These are phyloP conservation scores for Sebastes hubbsi DNA, from an alignment of 2,797 vertebrate genomes.

Conservation along the genomic window DNA sequence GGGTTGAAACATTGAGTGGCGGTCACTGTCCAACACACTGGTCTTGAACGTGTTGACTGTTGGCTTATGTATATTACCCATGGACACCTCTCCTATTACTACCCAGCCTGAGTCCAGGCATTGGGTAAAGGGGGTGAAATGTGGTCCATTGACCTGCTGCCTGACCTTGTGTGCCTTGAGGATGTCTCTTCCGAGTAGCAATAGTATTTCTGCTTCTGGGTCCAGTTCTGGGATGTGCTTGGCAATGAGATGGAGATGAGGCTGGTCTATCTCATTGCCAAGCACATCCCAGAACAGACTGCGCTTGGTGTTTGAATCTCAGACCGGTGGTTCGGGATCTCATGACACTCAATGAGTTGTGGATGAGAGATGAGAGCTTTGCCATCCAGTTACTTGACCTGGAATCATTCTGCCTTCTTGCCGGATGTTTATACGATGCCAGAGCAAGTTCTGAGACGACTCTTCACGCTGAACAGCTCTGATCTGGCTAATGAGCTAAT, in stretches of 20 bases:
- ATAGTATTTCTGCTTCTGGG: neutral
- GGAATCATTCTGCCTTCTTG: slow-evolving; percentile 15
- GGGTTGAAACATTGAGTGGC: neutral
- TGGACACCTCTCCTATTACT: slow-evolving; percentile 35
- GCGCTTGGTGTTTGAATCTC: slow-evolving; percentile 41
- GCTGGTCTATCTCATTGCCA: neutral
- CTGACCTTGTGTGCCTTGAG: neutral
- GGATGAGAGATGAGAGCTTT: slow-evolving; percentile 5
- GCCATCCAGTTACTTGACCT: slow-evolving; percentile 17
- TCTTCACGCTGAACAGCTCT: slow-evolving; percentile 11
- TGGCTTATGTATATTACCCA: slow-evolving; percentile 25
- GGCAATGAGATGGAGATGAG: slow-evolving; percentile 28
- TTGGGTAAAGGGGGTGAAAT: neutral
- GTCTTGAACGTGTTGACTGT: neutral
- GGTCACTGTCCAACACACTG: neutral
- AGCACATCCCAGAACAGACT: neutral
- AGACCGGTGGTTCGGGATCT: slow-evolving; percentile 19
- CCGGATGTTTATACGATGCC: slow-evolving; percentile 12
- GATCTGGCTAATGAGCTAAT: slow-evolving; percentile 19
- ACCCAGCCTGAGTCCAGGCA: slow-evolving; percentile 19
- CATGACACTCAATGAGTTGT: slow-evolving; percentile 33
- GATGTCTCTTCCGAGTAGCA: neutral
- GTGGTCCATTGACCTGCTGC: neutral
- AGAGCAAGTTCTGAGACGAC: slow-evolving; percentile 15
- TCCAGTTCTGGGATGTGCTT: slow-evolving; percentile 37